A percentile compares a stretch with the other conserved stretches of the same genome.
Evolutionary conservation across 2,113 vertebrate genomes (phyloP).

Genomic region (Hippocampus abdominalis): DNA sequence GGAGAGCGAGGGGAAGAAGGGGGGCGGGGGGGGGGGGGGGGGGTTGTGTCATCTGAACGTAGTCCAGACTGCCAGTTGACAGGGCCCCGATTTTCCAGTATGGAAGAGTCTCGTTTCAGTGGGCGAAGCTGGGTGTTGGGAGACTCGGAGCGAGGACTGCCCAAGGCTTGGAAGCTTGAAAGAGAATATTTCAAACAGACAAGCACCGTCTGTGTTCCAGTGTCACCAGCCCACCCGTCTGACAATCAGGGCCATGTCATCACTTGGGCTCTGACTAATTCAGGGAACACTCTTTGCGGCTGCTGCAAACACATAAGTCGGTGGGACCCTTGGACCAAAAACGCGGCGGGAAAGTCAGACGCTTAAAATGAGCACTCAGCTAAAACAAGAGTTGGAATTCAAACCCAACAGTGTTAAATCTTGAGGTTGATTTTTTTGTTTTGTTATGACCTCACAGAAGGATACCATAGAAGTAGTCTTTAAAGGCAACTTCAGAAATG

Average conservation of each 20-base stretch:
- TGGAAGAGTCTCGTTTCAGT: slow-evolving; percentile 69
- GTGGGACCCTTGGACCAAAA: slow-evolving; percentile 22
- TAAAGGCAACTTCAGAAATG: too few relatives aligned
- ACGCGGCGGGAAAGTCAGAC: too few relatives aligned
- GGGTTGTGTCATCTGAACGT: slow-evolving; percentile 63
- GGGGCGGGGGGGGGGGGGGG: slow-evolving; percentile 40
- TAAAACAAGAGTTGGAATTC: too few relatives aligned
- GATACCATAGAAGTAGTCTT: too few relatives aligned
- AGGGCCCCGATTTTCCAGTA: slow-evolving; percentile 70
- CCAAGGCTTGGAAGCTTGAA: slow-evolving; percentile 72
- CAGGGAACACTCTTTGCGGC: slow-evolving; percentile 66
- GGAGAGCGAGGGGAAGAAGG: slow-evolving; percentile 32
- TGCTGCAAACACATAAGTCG: slow-evolving; percentile 60
- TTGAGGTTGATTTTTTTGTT: too few relatives aligned
- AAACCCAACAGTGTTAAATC: too few relatives aligned
- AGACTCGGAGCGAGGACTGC: slow-evolving; percentile 69
- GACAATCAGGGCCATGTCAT: slow-evolving; percentile 73
- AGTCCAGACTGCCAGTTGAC: slow-evolving; percentile 73
- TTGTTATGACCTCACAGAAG: too few relatives aligned
- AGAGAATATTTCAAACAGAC: slow-evolving; percentile 75
- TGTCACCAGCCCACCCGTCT: slow-evolving; percentile 79
- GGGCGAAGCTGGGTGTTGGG: slow-evolving; percentile 69
- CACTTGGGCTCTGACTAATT: slow-evolving; percentile 61
- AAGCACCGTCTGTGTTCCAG: slow-evolving; percentile 75
- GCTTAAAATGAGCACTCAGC: too few relatives aligned